These are phyloP conservation scores for Nomada fabriciana DNA, from an alignment of 2,888 invertebrate species.

Conservation along the genomic window DNA sequence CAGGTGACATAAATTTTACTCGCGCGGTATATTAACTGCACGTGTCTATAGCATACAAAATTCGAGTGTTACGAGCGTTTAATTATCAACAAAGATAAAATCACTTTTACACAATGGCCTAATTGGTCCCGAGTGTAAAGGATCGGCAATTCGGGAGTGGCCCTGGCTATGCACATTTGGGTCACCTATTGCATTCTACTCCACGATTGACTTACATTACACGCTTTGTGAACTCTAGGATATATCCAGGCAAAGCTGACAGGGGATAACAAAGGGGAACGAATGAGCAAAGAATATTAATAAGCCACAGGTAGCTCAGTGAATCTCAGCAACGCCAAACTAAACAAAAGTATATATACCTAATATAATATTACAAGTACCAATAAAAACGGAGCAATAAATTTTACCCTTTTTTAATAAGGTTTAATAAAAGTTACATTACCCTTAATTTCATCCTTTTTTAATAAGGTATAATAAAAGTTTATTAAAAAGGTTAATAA, in stretches of 20 bases:
- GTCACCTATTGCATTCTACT: constrained; percentile 45
- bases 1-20: neutral
- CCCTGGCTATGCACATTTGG: constrained; percentile 49
- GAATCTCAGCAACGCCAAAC: neutral
- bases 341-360: neutral
- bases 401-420: too few species aligned
- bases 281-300: constrained; percentile 39
- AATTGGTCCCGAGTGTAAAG: constrained; percentile 46
- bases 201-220: constrained; percentile 65
- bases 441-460: too few species aligned
- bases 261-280: constrained; percentile 48
- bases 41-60: neutral
- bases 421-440: too few species aligned
- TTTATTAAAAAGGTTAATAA: too few species aligned
- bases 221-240: constrained; percentile 66
- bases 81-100: constrained; percentile 18
- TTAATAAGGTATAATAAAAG: too few species aligned
- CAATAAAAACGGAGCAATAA: too few species aligned
- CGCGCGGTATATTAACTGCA: neutral
- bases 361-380: too few species aligned
- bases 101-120: constrained; percentile 49
- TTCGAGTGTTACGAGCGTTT: neutral
- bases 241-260: constrained; percentile 56
- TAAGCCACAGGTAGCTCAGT: neutral
- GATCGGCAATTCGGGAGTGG: constrained; percentile 66